Conservation (phyloP, 2,888 invertebrate species). For the Quadroppia sp. region DNA sequence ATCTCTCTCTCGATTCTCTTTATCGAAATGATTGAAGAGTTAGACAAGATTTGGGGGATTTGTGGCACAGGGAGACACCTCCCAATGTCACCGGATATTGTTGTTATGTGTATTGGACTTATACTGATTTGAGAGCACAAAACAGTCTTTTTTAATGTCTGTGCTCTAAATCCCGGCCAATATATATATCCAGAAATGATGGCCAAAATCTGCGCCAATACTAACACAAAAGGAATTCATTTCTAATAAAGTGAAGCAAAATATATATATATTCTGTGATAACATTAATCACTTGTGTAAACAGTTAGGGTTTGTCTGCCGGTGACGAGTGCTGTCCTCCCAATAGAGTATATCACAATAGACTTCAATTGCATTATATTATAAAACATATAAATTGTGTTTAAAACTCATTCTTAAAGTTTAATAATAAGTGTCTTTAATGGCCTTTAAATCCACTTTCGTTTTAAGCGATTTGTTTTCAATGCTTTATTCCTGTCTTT, state of each 20-base stretch:
- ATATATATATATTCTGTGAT: slow-evolving; percentile 2
- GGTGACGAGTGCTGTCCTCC: neutral
- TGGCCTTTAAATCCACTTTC: neutral
- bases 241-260: slow-evolving; percentile 19
- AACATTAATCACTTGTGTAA: slow-evolving; percentile 32
- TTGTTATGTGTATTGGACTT: slow-evolving; percentile 15
- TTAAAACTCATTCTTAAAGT: too few species aligned
- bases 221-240: neutral
- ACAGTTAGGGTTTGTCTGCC: neutral
- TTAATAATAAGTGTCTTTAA: neutral
- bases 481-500: neutral
- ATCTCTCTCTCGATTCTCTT: neutral
- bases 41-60: slow-evolving; percentile 24
- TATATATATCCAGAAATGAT: neutral
- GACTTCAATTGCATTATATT: neutral
- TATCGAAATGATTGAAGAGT: slow-evolving; percentile 30
- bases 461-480: neutral
- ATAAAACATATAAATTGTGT: neutral
- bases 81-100: slow-evolving; percentile 36
- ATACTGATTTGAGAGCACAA: neutral
- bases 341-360: neutral
- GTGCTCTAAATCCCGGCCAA: neutral
- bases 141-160: neutral
- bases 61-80: slow-evolving; percentile 23
- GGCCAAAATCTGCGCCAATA: neutral